Base-by-base conservation (phyloP, 2,113 vertebrate genomes). In the Ictalurus punctatus region DNA sequence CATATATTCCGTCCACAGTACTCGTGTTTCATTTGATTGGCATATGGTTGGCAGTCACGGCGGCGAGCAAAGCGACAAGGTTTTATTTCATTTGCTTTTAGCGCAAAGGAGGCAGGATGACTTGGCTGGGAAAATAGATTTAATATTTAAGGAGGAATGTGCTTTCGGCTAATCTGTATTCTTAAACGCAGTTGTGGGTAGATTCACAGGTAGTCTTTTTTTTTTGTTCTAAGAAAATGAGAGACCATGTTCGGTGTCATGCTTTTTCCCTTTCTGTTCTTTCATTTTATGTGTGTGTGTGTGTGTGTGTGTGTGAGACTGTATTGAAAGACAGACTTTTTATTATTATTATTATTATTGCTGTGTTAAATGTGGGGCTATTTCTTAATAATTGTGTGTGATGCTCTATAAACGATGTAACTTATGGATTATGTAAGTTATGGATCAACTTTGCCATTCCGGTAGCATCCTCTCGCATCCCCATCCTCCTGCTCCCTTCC, bases 361-460 rank as follows among this genome's bases (percentile, higher is more conserved):
- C 48, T 82, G 48, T 58, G 56, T 37, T 34, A 56, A 81, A 56
- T 81, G 13, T 80, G 48, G 37, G 52, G 74, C 40, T 78, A 3
- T 79, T 54, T 19, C 16, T 58, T 34, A 25, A 83, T 25, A 44
- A 63, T 25, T 63, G 27, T 25, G 8, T 85, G 73, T 65, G 37
- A 79, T 87, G 27, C 71, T 78, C 5, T 83, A 63, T 56, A 89
- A 90, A 90, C 88, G 80, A 71, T 85, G 90, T 91, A 94, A 93
- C 94, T 96, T 95, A 95, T 96, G 95, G 95, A 96, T 96, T 85
- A 34, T 86, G 89, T 91, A 93, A 94, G 96, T 96, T 96, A 95
- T 96, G 96, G 96, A 96, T 96, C 96, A 96, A 96, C 96, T 96
- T 95, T 94, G 92, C 88, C 85, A 88, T 91, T 85, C 84, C 92